Percentiles rank a stretch among this genome's conserved stretches.
These are phyloP conservation scores for Asarcornis scutulata DNA, from an alignment of 2,113 vertebrate genomes.

Conservation along the genomic window DNA sequence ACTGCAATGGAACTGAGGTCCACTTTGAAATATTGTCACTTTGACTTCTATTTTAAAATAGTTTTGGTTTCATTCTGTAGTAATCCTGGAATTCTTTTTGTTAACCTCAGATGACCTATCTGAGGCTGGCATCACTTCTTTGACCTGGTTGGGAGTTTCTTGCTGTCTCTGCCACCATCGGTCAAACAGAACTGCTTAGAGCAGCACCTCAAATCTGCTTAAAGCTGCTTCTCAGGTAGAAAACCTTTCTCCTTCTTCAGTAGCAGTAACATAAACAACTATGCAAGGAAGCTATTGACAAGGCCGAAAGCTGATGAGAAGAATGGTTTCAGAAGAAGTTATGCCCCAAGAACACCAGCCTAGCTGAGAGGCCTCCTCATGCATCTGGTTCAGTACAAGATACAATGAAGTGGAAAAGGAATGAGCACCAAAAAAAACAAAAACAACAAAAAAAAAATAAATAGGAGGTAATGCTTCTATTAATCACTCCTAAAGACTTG, in stretches of 20 bases:
- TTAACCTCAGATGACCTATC: not conserved
- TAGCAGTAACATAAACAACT: not conserved
- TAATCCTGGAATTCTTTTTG: not conserved
- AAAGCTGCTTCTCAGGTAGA: not conserved
- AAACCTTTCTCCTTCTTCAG: not conserved
- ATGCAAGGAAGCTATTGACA: not conserved
- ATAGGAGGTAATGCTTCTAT: not conserved
- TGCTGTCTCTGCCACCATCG: not conserved
- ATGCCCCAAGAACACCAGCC: not conserved
- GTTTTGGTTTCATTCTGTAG: not conserved
- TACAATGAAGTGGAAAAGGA: fast-evolving
- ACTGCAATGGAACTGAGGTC: not conserved
- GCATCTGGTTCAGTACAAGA: not conserved
- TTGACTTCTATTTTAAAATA: not conserved
- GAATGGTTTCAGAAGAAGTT: not conserved
- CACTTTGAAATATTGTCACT: not conserved
- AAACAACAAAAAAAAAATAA: no score
- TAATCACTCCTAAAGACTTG: not conserved
- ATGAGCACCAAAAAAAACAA: not conserved
- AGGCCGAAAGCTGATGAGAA: not conserved
- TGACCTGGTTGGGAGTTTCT: not conserved
- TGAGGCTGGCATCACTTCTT: not conserved
- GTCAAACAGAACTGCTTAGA: not conserved
- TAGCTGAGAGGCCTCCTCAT: not conserved
- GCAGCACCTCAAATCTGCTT: not conserved